Evolutionary conservation across 2,888 invertebrate species (phyloP).

Genomic region (Sphaerophoria taeniata): DNA sequence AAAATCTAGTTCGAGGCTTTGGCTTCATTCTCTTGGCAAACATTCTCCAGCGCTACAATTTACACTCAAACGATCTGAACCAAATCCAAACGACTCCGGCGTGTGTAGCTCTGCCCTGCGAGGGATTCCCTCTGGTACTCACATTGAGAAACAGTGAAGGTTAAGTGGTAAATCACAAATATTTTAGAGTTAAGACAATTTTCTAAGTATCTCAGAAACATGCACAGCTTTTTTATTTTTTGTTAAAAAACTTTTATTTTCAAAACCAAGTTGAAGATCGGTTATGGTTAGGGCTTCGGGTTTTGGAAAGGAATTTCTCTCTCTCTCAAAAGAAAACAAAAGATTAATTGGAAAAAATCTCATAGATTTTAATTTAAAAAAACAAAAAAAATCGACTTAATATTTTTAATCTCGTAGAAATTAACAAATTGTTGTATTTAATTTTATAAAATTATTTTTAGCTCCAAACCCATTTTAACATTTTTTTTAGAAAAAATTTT

Average conservation of each 20-base stretch:
- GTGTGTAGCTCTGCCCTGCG: conserved; percentile 89
- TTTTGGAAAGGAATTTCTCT: conserved; percentile 27
- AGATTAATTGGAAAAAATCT: conserved; percentile 50
- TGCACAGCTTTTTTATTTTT: conserved; percentile 40
- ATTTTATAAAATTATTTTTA: conserved; percentile 31
- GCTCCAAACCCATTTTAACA: conserved; percentile 13
- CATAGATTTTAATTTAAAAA: conserved; percentile 54
- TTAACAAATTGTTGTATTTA: conserved; percentile 35
- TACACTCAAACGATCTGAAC: conserved; percentile 84
- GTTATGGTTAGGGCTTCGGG: conserved; percentile 42
- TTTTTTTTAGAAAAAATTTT: conserved; percentile 22
- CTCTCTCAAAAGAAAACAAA: conserved; percentile 22
- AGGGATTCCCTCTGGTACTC: conserved; percentile 87
- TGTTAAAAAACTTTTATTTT: not conserved
- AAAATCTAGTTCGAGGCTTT: conserved; percentile 90
- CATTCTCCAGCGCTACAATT: conserved; percentile 88
- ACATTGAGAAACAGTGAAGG: conserved; percentile 82
- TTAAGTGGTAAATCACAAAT: conserved; percentile 17
- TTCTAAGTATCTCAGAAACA: conserved; percentile 69
- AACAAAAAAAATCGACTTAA: conserved; percentile 36
- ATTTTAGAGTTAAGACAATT: conserved; percentile 47
- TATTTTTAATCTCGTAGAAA: conserved; percentile 64
- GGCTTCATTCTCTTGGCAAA: conserved; percentile 89
- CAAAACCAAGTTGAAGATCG: conserved; percentile 22
- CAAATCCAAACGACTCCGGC: conserved; percentile 86